Evolutionary conservation across 2,797 vertebrate species (phyloP), one percentile per base, ranked within the genome.

Genomic region (Paguma larvata): DNA sequence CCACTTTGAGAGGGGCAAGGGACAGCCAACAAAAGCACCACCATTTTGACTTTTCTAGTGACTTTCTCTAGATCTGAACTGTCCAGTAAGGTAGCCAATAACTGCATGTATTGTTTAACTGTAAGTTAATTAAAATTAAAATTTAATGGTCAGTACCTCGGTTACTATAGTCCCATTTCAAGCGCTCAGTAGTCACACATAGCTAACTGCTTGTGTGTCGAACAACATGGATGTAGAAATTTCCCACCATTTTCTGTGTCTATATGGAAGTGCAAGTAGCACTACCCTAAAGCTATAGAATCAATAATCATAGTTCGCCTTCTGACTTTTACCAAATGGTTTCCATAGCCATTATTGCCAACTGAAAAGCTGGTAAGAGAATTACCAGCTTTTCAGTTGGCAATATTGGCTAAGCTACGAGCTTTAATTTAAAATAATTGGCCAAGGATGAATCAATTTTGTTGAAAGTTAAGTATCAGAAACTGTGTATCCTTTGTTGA

Each of bases 41-140:
- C 6, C 15, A 25, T 84, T 86, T 86, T 79, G 10, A 82, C 27
- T 72, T 63, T 84, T 84, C 16, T 41, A 73, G 63, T 46, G 27
- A 83, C 30, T 80, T 67, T 70, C 38, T 80, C 65, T 92, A 34
- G 27, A 85, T 2, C 27, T 85, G 3, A n/a, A 32, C 30, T 70
- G 1, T 65, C 23, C n/a, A 85, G 1, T 44, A 34, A 67, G 9
- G 15, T 56, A 48, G 8, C 32, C 25, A 53, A 15, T 51, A 67
- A 63, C n/a, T 87, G 32, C 16, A 21, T 15, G 27, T 53, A 46
- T 56, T 89, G 46, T 8, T 96, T 84, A 91, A 13, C 62, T 41
- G 0, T 86, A 89, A 80, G 82, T 85, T 86, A 82, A 53, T 87
- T 18, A 92, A 78, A 92, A 65, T 79, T 78, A 67, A 85, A 78